Conservation (phyloP, 2,888 invertebrate genomes). For the Rhamphomyia laevipes region DNA sequence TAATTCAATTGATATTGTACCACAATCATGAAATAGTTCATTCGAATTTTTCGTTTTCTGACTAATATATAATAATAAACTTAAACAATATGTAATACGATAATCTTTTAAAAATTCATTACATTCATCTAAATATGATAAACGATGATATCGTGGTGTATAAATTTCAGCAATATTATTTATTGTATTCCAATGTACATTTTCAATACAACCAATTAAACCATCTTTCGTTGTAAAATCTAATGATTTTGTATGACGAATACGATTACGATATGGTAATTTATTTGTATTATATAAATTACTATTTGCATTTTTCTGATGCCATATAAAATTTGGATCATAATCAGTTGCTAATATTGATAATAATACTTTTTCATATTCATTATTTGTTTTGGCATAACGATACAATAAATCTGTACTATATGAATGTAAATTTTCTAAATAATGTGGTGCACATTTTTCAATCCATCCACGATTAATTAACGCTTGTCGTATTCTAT, state of each 20-base stretch:
- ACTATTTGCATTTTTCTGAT: slow-evolving; percentile 24
- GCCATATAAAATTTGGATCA: slow-evolving; percentile 59
- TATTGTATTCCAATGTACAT: slow-evolving; percentile 27
- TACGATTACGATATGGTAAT: slow-evolving; percentile 27
- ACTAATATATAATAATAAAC: slow-evolving; percentile 40
- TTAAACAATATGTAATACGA: slow-evolving; percentile 64
- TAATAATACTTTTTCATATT: slow-evolving; percentile 37
- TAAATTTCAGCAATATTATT: slow-evolving; percentile 39
- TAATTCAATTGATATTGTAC: slow-evolving; percentile 43
- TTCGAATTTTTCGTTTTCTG: too few relatives aligned
- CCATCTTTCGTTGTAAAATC: slow-evolving; percentile 43
- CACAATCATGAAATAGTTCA: slow-evolving; percentile 23
- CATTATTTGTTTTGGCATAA: slow-evolving; percentile 28
- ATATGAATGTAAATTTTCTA: slow-evolving; percentile 27
- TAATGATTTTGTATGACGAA: slow-evolving; percentile 25
- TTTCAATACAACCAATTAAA: slow-evolving; percentile 32
- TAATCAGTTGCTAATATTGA: slow-evolving; percentile 50
- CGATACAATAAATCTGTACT: slow-evolving; percentile 25
- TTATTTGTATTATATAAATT: too few relatives aligned
- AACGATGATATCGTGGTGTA: slow-evolving; percentile 51
- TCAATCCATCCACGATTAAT: slow-evolving; percentile 61
- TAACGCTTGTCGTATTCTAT: slow-evolving; percentile 39
- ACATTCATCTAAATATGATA: slow-evolving; percentile 25
- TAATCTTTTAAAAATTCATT: slow-evolving; percentile 45
- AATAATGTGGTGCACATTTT: slow-evolving; percentile 41